These are phyloP conservation scores for Oreohelix idahoensis DNA, from an alignment of 1,140 invertebrate genomes.

Conservation along the genomic window DNA sequence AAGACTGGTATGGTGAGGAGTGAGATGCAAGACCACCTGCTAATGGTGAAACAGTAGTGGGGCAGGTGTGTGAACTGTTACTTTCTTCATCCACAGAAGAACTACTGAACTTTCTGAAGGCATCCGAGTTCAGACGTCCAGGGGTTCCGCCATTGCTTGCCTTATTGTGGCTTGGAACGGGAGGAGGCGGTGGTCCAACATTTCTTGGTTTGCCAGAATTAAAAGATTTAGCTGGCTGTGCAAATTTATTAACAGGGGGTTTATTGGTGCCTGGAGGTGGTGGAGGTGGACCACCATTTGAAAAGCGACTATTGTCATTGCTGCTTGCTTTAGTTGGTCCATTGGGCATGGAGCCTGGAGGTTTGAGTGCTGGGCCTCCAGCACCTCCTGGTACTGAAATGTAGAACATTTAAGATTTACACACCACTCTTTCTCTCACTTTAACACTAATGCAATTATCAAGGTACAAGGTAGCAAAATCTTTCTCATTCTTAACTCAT, in stretches of 20 bases:
- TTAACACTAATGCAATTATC: no score
- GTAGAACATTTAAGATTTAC: neutral
- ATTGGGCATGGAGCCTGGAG: slow-evolving; percentile 16
- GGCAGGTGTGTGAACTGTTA: neutral
- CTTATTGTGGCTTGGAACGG: neutral
- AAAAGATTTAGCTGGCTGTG: no score
- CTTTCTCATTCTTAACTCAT: no score
- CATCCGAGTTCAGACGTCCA: neutral
- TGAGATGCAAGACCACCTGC: neutral
- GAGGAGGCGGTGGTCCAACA: neutral
- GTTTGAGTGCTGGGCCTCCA: slow-evolving; percentile 31
- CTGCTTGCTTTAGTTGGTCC: neutral
- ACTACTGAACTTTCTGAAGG: neutral
- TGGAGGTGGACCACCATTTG: slow-evolving; percentile 13
- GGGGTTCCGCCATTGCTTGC: neutral
- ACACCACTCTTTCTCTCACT: neutral
- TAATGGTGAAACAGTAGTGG: neutral
- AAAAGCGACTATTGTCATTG: neutral
- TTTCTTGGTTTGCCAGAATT: neutral
- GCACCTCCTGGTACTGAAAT: slow-evolving; percentile 18
- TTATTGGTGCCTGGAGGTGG: slow-evolving; percentile 25
- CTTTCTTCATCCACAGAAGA: neutral
- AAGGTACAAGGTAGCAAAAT: no score
- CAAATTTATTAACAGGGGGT: neutral
- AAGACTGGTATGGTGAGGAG: neutral